Evolutionary conservation across 2,797 vertebrate genomes (phyloP).

Genomic region (Myiotriccus ornatus): DNA sequence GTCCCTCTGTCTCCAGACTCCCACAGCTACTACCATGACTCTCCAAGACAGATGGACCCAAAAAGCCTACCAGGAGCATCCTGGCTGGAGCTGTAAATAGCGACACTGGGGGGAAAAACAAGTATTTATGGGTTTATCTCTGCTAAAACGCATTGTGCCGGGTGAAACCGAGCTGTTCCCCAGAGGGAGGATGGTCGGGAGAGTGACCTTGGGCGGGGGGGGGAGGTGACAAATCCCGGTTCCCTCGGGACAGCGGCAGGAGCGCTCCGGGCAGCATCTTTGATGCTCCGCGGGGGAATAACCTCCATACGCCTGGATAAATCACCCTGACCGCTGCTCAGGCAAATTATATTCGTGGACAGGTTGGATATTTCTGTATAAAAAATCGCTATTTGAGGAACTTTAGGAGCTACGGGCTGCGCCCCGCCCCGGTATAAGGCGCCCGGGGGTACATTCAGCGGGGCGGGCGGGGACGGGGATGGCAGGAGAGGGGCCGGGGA

Average conservation of each 20-base stretch:
- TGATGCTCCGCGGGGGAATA: background rate
- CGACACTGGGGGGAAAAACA: background rate
- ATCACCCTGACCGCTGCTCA: background rate
- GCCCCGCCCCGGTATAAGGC: constrained; percentile 39
- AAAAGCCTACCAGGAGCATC: background rate
- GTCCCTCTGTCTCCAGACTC: background rate
- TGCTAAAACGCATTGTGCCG: background rate
- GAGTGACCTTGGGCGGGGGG: background rate
- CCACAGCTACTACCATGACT: background rate
- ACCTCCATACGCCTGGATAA: background rate
- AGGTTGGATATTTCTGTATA: background rate
- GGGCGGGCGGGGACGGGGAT: background rate
- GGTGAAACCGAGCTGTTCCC: background rate
- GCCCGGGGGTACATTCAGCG: constrained; percentile 56
- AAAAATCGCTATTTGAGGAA: background rate
- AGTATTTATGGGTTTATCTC: background rate
- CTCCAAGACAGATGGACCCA: background rate
- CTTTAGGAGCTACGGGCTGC: background rate
- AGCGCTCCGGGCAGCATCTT: background rate
- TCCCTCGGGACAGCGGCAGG: background rate
- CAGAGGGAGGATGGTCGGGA: background rate
- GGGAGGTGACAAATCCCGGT: background rate
- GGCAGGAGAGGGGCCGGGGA: background rate
- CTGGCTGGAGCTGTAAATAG: background rate
- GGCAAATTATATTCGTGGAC: background rate